These are phyloP conservation scores for Astreopora myriophthalma DNA, from an alignment of 64 coral and sea anemone genomes.

Conservation along the genomic window DNA sequence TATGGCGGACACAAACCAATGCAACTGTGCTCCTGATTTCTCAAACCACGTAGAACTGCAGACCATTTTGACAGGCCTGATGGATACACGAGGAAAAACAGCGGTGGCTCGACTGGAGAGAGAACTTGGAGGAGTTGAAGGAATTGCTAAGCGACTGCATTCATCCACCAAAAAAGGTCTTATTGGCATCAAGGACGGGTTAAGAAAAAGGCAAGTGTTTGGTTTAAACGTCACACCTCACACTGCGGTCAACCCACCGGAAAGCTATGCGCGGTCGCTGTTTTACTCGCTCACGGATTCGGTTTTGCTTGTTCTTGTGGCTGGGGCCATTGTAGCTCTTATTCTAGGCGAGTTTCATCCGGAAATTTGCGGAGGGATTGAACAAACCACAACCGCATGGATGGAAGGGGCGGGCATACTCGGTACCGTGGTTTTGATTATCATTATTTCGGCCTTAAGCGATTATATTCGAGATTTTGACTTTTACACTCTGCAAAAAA, in stretches of 20 bases:
- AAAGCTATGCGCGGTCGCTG: constrained; percentile 56
- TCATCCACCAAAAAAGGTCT: constrained; percentile 82
- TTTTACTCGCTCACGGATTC: constrained; percentile 68
- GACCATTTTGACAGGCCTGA: constrained; percentile 26
- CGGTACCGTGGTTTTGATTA: constrained; percentile 71
- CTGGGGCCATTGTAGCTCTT: constrained; percentile 47
- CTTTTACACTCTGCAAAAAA: constrained; percentile 65
- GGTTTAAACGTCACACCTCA: constrained; percentile 37
- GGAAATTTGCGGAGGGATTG: constrained; percentile 60
- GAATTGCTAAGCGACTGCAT: constrained; percentile 59
- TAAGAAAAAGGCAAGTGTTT: constrained; percentile 41
- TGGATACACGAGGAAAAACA: constrained; percentile 38
- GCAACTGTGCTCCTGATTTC: constrained; percentile 29
- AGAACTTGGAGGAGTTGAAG: constrained; percentile 62
- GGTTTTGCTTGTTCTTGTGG: constrained; percentile 57
- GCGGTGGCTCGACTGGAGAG: constrained; percentile 35
- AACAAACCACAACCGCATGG: constrained; percentile 68
- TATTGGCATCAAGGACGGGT: constrained; percentile 63
- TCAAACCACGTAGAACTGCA: constrained; percentile 8
- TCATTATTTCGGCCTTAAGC: constrained; percentile 70
- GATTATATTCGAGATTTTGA: constrained; percentile 70
- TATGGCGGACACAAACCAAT: not conserved
- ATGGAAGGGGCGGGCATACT: constrained; percentile 80
- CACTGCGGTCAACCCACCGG: constrained; percentile 27
- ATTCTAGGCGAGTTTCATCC: constrained; percentile 65